Base-by-base conservation (phyloP, 2,797 vertebrate genomes). In the Liparis tanakae region DNA sequence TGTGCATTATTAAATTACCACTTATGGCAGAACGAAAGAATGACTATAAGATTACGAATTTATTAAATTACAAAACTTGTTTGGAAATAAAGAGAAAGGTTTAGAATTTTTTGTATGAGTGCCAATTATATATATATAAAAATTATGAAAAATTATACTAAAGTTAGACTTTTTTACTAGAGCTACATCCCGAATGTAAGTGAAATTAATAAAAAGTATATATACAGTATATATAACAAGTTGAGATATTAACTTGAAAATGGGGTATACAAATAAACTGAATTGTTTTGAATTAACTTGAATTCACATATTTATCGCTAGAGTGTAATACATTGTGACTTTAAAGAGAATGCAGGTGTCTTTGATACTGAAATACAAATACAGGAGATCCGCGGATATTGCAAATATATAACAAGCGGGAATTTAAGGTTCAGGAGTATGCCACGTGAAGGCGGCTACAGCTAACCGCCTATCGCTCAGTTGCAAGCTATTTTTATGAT, bases 51-150 rank as follows among this genome's bases (percentile, higher is more conserved):
- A 37, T 13, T 37, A 20, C 39, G 61, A 15, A 59, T 65, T 6
- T 62, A 62, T 71, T 71, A 22, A 43, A 53, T 64, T 44, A 44
- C 17, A 22, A 71, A 15, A 25, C 18, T 12, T 10, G 10, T 50
- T 39, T 7, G 15, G 1, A 43, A 68, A 51, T 39, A 37, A 15
- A 13, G n/a, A 30, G 10, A 58, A 53, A 43, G 2, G 17, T 44
- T 44, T 17, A 14, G 33, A 33, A 41, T n/a, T 12, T 13, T 43
- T 20, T 64, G 39, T 20, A 55, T 22, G 36, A 61, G 15, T 71
- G 46, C 34, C 67, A 62, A 81, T 59, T 67, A 33, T 79, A 79
- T 73, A 79, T 73, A 18, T 50, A 62, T 70, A 59, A 46, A 18
- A 37, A 57, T 17, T 56, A 56, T 1, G 54, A 12, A 72, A 67